A percentile compares a stretch with the other conserved stretches of the same genome.
These are phyloP conservation scores for Eupithecia exiguata DNA, from an alignment of 2,888 invertebrate species.

Conservation along the genomic window DNA sequence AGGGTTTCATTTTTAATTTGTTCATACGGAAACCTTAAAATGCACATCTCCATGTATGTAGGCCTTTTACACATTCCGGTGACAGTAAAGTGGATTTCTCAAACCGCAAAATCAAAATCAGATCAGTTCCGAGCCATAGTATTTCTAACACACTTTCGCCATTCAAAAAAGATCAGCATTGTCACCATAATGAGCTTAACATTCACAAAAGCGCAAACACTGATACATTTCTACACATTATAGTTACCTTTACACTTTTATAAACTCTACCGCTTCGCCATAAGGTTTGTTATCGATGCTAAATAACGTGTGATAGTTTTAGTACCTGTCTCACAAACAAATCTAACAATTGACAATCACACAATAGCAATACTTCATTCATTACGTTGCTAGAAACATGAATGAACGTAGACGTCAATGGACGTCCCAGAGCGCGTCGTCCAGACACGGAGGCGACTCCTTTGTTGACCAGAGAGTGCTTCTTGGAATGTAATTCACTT, in stretches of 20 bases:
- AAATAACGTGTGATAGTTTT: slow-evolving; percentile 15
- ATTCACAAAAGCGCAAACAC: slow-evolving; percentile 48
- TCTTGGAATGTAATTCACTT: slow-evolving; percentile 53
- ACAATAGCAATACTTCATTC: slow-evolving; percentile 65
- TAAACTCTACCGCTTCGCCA: neutral
- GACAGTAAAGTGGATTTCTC: neutral
- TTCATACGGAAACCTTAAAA: too few relatives aligned
- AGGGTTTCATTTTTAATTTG: too few relatives aligned
- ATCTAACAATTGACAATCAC: slow-evolving; percentile 50
- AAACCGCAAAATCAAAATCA: slow-evolving; percentile 3
- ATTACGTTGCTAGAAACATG: slow-evolving; percentile 60
- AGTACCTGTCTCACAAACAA: slow-evolving; percentile 59
- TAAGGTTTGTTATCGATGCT: neutral
- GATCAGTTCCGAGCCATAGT: neutral
- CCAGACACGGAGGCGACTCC: slow-evolving; percentile 65
- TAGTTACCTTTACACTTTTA: neutral
- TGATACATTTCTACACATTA: neutral
- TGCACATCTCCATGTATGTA: neutral
- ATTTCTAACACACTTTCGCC: slow-evolving; percentile 39
- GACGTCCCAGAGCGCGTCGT: slow-evolving; percentile 58
- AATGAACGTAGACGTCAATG: slow-evolving; percentile 24
- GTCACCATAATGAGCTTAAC: slow-evolving; percentile 57
- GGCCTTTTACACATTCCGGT: neutral
- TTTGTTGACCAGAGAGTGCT: slow-evolving; percentile 62
- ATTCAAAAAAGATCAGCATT: slow-evolving; percentile 40